Evolutionary conservation across 2,888 invertebrate species (phyloP), one percentile per base, ranked within the genome.

Genomic region (Cactoblastis cactorum): DNA sequence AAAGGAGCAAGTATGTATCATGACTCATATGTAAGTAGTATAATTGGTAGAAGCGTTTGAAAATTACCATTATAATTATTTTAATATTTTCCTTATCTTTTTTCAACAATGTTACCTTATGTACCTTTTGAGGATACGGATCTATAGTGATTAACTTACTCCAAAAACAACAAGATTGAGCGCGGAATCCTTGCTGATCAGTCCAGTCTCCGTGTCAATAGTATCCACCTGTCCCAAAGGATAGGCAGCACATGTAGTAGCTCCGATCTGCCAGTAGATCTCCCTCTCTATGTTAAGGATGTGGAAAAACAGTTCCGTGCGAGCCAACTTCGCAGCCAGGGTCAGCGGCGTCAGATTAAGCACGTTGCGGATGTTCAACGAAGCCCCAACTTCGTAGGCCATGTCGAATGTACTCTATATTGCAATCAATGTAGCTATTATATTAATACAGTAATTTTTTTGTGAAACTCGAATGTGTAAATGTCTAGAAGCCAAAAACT

Each of bases 231-330:
- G 96, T 0, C 95, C 94, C 46, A 99, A 83, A 0, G 99, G 98
- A 83, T 99, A 99, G 0, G 98, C 98, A 0, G 98, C 98, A 77
- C 98, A 99, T 0, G 98, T 98, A 3, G 99, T 97, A 56, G 97
- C 95, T 0, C 97, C 97, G 61, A 97, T 95, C 78, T 98, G 97
- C 99, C 99, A 99, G 77, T 98, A 98, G 61, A 98, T 97, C 86
- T 98, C 98, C 24, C 98, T 86, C 75, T 98, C 98, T 55, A 98
- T 95, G 81, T 98, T 98, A 71, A 99, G 90, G 61, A 99, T 98
- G 71, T 98, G 98, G 72, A 98, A 97, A 83, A 99, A 99, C 92
- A 99, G 95, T 79, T 98, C 98, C 15, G 96, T 96, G 43, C 96
- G 92, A 0, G 97, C 98, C 61, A 99, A 83, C 80, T 97, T 97